Evolutionary conservation across 2,797 vertebrate species (phyloP).

Genomic region (Ctenopoma multispine): DNA sequence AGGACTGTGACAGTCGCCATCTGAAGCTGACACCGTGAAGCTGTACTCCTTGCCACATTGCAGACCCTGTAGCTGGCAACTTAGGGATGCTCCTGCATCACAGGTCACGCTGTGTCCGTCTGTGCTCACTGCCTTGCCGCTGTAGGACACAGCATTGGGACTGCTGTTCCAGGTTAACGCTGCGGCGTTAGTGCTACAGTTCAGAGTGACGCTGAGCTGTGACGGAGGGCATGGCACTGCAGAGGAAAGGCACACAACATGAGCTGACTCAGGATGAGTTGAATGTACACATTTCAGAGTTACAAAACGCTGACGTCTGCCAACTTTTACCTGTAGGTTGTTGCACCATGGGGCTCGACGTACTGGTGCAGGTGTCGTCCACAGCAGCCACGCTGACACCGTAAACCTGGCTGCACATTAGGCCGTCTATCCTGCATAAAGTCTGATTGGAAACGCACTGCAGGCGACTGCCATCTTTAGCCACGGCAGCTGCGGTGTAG

Average conservation of each 20-base stretch:
- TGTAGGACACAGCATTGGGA: conserved; percentile 75
- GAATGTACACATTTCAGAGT: neutral
- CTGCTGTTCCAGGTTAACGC: conserved; percentile 75
- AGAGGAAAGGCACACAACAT: neutral
- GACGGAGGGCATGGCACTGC: conserved; percentile 83
- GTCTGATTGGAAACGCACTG: conserved; percentile 72
- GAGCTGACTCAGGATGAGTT: neutral
- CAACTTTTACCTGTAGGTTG: conserved; percentile 70
- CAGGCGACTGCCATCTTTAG: conserved; percentile 34
- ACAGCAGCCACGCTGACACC: conserved; percentile 71
- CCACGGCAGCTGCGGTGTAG: conserved; percentile 46
- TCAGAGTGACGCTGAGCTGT: conserved; percentile 58
- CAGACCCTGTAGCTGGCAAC: conserved; percentile 72
- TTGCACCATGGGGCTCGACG: conserved; percentile 50
- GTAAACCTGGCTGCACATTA: conserved; percentile 81
- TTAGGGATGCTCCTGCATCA: conserved; percentile 9
- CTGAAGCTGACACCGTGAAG: conserved; percentile 76
- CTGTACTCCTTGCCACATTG: conserved; percentile 79
- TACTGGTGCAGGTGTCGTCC: conserved; percentile 73
- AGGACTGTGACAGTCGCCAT: conserved; percentile 75
- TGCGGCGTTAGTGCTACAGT: conserved; percentile 72
- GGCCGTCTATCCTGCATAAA: conserved; percentile 66
- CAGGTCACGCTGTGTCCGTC: conserved; percentile 73
- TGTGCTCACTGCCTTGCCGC: conserved; percentile 65
- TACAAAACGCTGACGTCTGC: neutral